A percentile compares a stretch with the other conserved stretches of the same genome.
These are phyloP conservation scores for Drosophila ambigua DNA, from an alignment of 1,140 invertebrate genomes.

Conservation along the genomic window DNA sequence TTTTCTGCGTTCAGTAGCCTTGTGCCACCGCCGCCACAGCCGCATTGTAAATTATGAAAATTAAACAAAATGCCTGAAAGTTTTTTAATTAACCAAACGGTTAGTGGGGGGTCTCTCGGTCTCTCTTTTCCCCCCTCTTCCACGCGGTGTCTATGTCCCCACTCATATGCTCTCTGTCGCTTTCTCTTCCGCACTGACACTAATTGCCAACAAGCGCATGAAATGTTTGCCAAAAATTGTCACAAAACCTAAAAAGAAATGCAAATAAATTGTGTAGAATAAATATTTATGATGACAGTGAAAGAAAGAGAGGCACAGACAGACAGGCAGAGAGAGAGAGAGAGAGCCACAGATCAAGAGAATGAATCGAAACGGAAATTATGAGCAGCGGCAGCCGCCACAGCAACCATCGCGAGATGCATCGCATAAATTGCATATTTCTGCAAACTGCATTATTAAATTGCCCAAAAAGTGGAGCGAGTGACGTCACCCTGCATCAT, in stretches of 20 bases:
- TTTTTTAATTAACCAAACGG: slow-evolving; percentile 74
- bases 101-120: slow-evolving; percentile 36
- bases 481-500: slow-evolving; percentile 37
- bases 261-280: slow-evolving; percentile 63
- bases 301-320: slow-evolving; percentile 6
- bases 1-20: slow-evolving; percentile 17
- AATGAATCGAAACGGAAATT: slow-evolving; percentile 68
- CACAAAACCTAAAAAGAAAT: slow-evolving; percentile 59
- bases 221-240: slow-evolving; percentile 62
- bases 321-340: not conserved
- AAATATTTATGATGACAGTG: slow-evolving; percentile 57
- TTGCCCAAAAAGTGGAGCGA: slow-evolving; percentile 78
- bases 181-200: slow-evolving; percentile 29
- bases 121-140: not conserved
- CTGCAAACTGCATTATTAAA: slow-evolving; percentile 72
- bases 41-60: slow-evolving; percentile 77
- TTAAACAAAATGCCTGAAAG: slow-evolving; percentile 74
- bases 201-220: slow-evolving; percentile 55
- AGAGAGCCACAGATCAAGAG: not conserved
- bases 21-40: not conserved
- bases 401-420: not conserved
- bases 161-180: no score
- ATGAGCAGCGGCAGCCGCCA: slow-evolving; percentile 45
- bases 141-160: no score
- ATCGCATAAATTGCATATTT: slow-evolving; percentile 6